A percentile compares a stretch with the other conserved stretches of the same genome.
phyloP scores from a whole-genome alignment of 2,888 invertebrate genomes.

The Drosophila buzzatii region DNA sequence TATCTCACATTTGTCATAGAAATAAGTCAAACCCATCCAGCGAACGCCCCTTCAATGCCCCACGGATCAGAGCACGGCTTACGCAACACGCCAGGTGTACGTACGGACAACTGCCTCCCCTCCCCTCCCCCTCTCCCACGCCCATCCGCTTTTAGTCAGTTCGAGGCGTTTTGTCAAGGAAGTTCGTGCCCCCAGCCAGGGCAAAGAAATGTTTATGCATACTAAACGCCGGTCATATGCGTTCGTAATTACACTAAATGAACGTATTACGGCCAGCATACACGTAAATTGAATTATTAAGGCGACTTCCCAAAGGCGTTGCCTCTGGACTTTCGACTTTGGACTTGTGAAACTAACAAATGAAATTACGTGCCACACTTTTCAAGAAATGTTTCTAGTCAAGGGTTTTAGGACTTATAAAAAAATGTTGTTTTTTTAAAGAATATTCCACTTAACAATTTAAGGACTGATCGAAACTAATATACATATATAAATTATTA shows the following conservation, averaged over 20 bases:
- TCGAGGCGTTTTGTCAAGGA: constrained; percentile 77
- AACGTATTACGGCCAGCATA: constrained; percentile 70
- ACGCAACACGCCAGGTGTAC: constrained; percentile 61
- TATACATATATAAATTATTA: too few species aligned
- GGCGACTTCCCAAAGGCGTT: constrained; percentile 66
- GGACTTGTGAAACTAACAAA: constrained; percentile 35
- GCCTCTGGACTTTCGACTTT: constrained; percentile 20
- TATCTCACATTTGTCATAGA: constrained; percentile 79
- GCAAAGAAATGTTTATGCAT: constrained; percentile 73
- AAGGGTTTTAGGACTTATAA: neutral
- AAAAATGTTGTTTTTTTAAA: too few species aligned
- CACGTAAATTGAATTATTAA: constrained; percentile 78
- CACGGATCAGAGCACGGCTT: constrained; percentile 44
- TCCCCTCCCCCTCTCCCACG: neutral
- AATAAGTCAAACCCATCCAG: constrained; percentile 65
- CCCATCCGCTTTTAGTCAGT: neutral
- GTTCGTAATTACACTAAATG: constrained; percentile 76
- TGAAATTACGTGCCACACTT: constrained; percentile 59
- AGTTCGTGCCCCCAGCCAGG: constrained; percentile 40
- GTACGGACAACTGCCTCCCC: constrained; percentile 20
- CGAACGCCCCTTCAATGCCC: constrained; percentile 42
- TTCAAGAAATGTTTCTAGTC: constrained; percentile 5
- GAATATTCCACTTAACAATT: too few species aligned
- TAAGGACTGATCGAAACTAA: too few species aligned
- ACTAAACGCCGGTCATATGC: constrained; percentile 65